Evolutionary conservation across 2,888 invertebrate genomes (phyloP), one percentile per base, ranked within the genome.

Genomic region (Dastarcus helophoroides): DNA sequence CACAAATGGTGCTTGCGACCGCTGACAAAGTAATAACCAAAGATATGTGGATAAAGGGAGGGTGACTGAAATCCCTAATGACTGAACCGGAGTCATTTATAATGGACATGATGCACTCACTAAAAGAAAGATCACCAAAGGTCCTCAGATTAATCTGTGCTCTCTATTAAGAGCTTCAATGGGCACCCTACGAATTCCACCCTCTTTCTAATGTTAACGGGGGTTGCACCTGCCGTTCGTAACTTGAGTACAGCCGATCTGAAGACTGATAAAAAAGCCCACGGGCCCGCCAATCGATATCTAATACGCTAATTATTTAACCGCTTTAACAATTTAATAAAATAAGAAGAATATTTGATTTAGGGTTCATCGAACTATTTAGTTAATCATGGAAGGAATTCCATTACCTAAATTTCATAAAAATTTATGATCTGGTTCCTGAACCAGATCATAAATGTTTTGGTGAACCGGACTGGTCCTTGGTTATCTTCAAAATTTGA

Each of bases 81-180:
- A 41, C 40, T 43, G 37, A 39, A 40, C 39, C n/a, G 38, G 43
- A 51, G 47, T 51, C 55, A 48, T 51, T 48, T 47, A 53, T 53
- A 55, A 55, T 53, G 52, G 53, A 54, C 46, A 42, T 44, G 48
- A 50, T 47, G 50, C 43, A 48, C 48, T 46, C 36, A 44, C 48
- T 50, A 50, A 56, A 56, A 56, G 56, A 56, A 56, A 56, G 56
- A 54, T 56, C 56, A 53, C 51, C 50, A 48, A n/a, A 52, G 55
- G 50, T 52, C 48, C 44, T 48, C 50, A 49, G 56, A 59, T 59
- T 58, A 58, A 58, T 58, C 56, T 55, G 51, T 53, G 55, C 56
- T 53, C 50, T 50, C 54, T 56, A 58, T 58, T 58, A 58, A 56
- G 54, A 53, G 56, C 56, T 50, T 51, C 54, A 54, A 53, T 53